phyloP scores from a whole-genome alignment of 92 coral and sea anemone genomes.

The Diadumene lineata region DNA sequence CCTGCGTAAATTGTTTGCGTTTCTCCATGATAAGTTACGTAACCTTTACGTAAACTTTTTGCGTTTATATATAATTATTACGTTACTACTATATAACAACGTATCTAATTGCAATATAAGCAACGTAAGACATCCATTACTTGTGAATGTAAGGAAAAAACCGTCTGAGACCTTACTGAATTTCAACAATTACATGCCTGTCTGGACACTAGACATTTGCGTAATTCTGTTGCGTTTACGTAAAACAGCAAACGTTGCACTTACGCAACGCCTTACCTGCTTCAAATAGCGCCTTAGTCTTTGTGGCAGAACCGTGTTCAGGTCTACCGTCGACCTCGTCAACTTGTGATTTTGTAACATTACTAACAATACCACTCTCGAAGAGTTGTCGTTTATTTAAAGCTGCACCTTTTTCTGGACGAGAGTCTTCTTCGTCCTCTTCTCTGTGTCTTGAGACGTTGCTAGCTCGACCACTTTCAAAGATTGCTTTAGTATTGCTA shows the following conservation, averaged over 20 bases:
- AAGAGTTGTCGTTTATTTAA: slow-evolving; percentile 40
- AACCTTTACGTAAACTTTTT: no score
- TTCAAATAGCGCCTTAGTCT: slow-evolving; percentile 62
- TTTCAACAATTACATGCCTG: no score
- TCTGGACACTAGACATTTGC: no score
- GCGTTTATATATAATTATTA: no score
- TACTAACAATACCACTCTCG: slow-evolving; percentile 51
- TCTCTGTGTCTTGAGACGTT: slow-evolving; percentile 40
- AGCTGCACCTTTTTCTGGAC: slow-evolving; percentile 39
- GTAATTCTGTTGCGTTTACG: no score
- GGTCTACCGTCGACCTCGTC: slow-evolving; percentile 54
- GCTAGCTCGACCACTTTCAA: slow-evolving; percentile 57
- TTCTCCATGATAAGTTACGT: no score
- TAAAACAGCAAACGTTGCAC: not conserved
- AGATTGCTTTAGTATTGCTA: slow-evolving; percentile 38
- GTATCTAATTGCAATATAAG: no score
- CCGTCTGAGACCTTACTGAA: no score
- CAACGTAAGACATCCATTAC: no score
- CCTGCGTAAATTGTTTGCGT: no score
- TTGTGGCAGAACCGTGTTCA: slow-evolving; percentile 59
- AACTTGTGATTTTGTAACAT: slow-evolving; percentile 27
- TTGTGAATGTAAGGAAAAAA: no score
- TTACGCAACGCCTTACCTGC: slow-evolving; percentile 26
- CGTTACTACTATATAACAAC: no score
- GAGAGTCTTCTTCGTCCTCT: slow-evolving; percentile 32